Evolutionary conservation across 2,888 invertebrate species (phyloP).

Genomic region (Nymphalis polychloros): DNA sequence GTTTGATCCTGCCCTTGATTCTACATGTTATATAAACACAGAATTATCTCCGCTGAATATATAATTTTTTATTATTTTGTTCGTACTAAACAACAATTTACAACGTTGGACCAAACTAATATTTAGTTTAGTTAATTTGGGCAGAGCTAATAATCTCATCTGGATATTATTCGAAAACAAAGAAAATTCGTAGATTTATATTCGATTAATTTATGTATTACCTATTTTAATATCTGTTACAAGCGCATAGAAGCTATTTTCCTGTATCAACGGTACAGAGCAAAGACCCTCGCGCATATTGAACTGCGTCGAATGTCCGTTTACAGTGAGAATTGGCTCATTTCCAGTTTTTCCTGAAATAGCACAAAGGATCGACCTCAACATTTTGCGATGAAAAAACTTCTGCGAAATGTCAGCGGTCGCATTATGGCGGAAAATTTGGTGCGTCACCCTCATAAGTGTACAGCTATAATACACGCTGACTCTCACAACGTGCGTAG

Average conservation of each 20-base stretch:
- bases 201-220: background rate
- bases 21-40: too few species aligned
- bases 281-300: slow-evolving; percentile 61
- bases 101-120: background rate
- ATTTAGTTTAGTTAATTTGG: background rate
- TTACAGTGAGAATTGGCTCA: slow-evolving; percentile 61
- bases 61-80: too few species aligned
- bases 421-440: slow-evolving; percentile 65
- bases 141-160: slow-evolving; percentile 44
- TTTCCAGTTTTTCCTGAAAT: slow-evolving; percentile 77
- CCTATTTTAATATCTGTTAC: slow-evolving; percentile 8
- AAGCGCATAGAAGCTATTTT: slow-evolving; percentile 43
- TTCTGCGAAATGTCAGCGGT: slow-evolving; percentile 74
- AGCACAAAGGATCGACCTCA: slow-evolving; percentile 80
- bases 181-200: slow-evolving; percentile 47
- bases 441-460: slow-evolving; percentile 57
- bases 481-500: slow-evolving; percentile 8
- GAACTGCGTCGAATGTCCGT: slow-evolving; percentile 64
- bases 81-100: too few species aligned
- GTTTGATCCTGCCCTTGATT: too few species aligned
- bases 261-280: slow-evolving; percentile 48
- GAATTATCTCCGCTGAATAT: too few species aligned
- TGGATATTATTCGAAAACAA: slow-evolving; percentile 55
- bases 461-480: too few species aligned
- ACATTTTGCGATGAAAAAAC: slow-evolving; percentile 62